Conservation (phyloP, 2,797 vertebrate species). For the Ispidina picta region DNA sequence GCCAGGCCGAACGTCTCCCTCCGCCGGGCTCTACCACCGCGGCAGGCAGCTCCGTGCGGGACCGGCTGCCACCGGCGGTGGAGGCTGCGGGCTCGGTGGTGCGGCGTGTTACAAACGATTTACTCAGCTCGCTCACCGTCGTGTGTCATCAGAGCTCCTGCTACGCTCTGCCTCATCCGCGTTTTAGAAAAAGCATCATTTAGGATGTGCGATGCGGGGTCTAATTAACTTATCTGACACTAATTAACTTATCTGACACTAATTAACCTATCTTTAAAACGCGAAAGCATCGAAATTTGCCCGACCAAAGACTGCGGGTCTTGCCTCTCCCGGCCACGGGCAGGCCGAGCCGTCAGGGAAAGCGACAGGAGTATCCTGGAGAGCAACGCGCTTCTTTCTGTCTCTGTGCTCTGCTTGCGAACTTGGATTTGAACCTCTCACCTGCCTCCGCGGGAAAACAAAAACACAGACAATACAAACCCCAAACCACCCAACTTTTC, state of each 20-base stretch:
- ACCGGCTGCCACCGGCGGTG: neutral
- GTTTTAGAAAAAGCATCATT: rapidly evolving
- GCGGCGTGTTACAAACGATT: no score
- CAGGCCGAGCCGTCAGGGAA: neutral
- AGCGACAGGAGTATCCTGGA: neutral
- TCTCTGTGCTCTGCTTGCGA: neutral
- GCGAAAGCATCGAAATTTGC: neutral
- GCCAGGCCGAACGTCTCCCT: neutral
- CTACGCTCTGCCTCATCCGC: no score
- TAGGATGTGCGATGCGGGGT: neutral
- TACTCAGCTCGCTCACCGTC: no score
- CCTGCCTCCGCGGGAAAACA: neutral
- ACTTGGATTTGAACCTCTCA: neutral
- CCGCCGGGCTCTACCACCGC: no score
- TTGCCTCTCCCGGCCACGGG: neutral
- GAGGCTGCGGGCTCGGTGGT: neutral
- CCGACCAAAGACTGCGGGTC: neutral
- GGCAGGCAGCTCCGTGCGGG: neutral
- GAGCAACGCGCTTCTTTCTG: no score
- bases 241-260: neutral
- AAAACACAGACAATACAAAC: neutral
- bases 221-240: no score
- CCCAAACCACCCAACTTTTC: neutral
- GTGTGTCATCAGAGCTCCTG: no score
- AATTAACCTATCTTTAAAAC: neutral